Evolutionary conservation across 2,113 vertebrate species (phyloP), one percentile per base, ranked within the genome.

Genomic region (Micronisus gabar): DNA sequence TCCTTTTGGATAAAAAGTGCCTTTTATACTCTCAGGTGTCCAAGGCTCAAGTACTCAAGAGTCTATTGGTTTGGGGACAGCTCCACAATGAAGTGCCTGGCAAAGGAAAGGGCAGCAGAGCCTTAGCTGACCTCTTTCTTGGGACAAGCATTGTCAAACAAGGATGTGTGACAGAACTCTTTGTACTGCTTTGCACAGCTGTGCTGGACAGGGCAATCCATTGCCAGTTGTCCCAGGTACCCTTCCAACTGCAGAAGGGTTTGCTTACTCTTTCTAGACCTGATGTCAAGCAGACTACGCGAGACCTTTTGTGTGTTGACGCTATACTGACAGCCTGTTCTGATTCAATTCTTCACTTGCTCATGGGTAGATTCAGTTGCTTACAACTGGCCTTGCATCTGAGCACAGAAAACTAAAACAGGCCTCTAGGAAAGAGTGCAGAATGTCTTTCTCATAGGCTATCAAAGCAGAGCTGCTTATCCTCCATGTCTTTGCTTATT

Each of bases 91-190:
- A 66, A 95, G 73, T 19, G 8, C n/a, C 22, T n/a, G 32, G 16
- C 38, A 81, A 22, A 86, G 18, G 9, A 94, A 92, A 95, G 95
- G 75, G 75, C 80, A 93, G 3, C 22, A 0, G 1, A 86, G 80
- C 29, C 86, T 86, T 86, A 84, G 50, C 41, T 94, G 96, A 96
- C 95, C 95, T 94, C 61, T 48, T 81, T 67, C 83, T 40, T 91
- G 56, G 81, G 52, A 81, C 91, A 94, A 89, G 61, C 83, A 95
- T 91, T 91, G 86, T 93, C n/a, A 74, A 56, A 43, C 15, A 56
- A 65, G 18, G 55, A 87, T 43, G 7, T 88, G 72, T 67, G 83
- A 78, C 72, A 81, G 65, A 94, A 74, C 43, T 67, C 61, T 93
- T 96, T 40, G 56, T 55, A 67, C 43, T 75, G 41, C 65, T 93